Evolutionary conservation across 1,140 invertebrate genomes (phyloP).

Genomic region (Tyrophagus putrescentiae): DNA sequence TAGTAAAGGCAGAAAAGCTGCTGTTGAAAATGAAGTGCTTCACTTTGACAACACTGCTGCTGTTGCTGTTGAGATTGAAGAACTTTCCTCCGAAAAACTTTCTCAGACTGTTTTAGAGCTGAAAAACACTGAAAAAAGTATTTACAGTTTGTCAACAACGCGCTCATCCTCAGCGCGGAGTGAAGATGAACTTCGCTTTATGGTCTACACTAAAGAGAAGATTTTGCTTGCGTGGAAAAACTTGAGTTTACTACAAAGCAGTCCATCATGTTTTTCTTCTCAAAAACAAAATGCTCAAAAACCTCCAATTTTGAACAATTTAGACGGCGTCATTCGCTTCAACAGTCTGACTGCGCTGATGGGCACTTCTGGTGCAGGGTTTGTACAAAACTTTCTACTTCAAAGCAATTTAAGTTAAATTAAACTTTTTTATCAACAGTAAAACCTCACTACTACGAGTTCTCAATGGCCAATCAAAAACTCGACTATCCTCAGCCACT

Average conservation of each 20-base stretch:
- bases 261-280: background rate
- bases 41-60: background rate
- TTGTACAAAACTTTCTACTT: too few relatives aligned
- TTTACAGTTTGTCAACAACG: background rate
- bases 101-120: background rate
- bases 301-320: conserved; percentile 2
- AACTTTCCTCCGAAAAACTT: background rate
- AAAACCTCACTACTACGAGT: conserved; percentile 16
- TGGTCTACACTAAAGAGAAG: background rate
- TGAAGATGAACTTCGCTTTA: background rate
- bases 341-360: conserved; percentile 37
- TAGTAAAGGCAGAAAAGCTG: too few relatives aligned
- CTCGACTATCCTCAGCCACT: background rate
- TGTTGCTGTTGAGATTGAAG: background rate
- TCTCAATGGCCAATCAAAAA: conserved; percentile 9
- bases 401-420: too few relatives aligned
- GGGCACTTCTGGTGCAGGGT: conserved; percentile 18
- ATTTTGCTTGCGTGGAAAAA: background rate
- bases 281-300: background rate
- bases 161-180: background rate
- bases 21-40: too few relatives aligned
- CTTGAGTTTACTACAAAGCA: background rate
- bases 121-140: background rate
- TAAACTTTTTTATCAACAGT: too few relatives aligned
- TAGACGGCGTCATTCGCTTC: conserved; percentile 25